Percentiles rank a stretch among this genome's conserved stretches.
phyloP scores from a whole-genome alignment of 2,888 invertebrate genomes.

The Trypoxylon attenuatum region DNA sequence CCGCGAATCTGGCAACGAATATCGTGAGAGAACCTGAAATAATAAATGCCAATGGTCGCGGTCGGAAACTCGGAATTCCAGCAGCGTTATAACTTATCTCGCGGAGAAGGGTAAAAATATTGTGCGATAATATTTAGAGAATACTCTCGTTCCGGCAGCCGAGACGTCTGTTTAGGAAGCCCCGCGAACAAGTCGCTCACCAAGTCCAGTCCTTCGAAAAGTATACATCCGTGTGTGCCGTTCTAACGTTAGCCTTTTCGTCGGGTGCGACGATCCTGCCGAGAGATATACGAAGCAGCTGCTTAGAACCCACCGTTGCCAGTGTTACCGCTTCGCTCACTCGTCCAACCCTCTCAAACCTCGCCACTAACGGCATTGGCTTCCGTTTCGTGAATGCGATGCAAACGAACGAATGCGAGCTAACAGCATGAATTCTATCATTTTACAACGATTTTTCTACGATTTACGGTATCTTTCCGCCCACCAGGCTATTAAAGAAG shows the following conservation, averaged over 20 bases:
- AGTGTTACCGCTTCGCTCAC: conserved; percentile 38
- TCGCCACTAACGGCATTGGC: neutral
- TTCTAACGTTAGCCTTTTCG: conserved; percentile 23
- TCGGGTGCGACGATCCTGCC: conserved; percentile 60
- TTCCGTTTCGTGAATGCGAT: neutral
- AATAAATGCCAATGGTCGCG: conserved; percentile 38
- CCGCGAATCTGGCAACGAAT: too few species aligned
- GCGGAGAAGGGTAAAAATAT: conserved; percentile 53
- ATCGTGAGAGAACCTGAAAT: too few species aligned
- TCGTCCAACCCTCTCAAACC: neutral
- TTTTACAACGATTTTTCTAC: too few species aligned
- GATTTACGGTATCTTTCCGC: too few species aligned
- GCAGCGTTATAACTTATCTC: conserved; percentile 33
- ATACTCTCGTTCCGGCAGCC: conserved; percentile 50
- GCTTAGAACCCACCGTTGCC: conserved; percentile 40
- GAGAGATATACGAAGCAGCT: conserved; percentile 67
- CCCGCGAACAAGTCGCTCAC: too few species aligned
- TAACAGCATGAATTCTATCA: neutral
- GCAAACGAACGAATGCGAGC: neutral
- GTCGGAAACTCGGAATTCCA: conserved; percentile 23
- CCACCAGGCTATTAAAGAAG: conserved; percentile 2
- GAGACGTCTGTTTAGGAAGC: conserved; percentile 38
- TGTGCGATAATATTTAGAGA: conserved; percentile 65
- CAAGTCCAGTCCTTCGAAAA: too few species aligned
- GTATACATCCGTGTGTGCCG: too few species aligned